Percentiles rank a stretch among this genome's conserved stretches.
Evolutionary conservation across 2,797 vertebrate species (phyloP).

Genomic region (Calcarius lapponicus): DNA sequence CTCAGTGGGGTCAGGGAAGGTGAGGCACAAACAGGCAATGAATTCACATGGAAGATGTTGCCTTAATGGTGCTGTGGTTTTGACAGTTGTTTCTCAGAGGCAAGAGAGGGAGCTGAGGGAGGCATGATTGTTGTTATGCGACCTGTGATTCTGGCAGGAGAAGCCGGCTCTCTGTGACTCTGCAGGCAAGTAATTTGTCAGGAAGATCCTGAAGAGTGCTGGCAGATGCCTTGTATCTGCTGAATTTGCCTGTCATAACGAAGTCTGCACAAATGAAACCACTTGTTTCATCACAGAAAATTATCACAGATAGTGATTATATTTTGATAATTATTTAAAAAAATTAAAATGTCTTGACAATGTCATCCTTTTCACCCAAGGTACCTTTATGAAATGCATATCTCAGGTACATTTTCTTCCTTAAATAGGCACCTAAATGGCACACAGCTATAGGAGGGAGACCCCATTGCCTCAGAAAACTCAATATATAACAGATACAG

Average conservation of each 20-base stretch:
- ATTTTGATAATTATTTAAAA: background rate
- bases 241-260: background rate
- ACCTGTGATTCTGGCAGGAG: background rate
- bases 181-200: background rate
- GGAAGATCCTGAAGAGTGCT: background rate
- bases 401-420: background rate
- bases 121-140: accelerated
- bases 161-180: accelerated
- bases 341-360: background rate
- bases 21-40: accelerated
- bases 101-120: background rate
- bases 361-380: background rate
- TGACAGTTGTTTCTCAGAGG: background rate
- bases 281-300: background rate
- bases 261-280: background rate
- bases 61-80: accelerated
- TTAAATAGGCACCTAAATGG: background rate
- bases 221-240: background rate
- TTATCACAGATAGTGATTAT: background rate
- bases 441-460: background rate
- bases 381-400: background rate
- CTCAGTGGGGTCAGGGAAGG: accelerated
- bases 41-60: accelerated
- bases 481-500: background rate
- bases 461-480: background rate